Conservation (phyloP, 2,888 invertebrate species). For the Oscheius onirici region DNA sequence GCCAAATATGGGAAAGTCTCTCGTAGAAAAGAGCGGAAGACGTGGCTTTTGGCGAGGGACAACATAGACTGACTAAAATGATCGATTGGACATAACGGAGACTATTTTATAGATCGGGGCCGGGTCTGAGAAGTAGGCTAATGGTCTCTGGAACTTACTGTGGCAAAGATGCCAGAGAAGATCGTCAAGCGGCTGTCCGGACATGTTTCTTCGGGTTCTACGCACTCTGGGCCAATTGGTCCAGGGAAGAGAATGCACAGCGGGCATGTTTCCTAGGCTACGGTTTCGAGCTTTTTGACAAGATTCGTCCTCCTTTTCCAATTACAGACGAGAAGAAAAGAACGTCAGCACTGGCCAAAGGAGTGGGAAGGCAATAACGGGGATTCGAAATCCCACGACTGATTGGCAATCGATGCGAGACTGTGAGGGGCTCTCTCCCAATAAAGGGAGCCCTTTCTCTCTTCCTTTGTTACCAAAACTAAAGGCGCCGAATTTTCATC, state of each 20-base stretch:
- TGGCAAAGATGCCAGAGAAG: not conserved
- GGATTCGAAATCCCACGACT: not conserved
- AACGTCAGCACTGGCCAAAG: not conserved
- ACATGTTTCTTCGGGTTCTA: not conserved
- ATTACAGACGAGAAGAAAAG: not conserved
- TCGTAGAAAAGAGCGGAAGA: conserved; percentile 15
- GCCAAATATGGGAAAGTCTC: not conserved
- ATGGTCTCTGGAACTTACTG: not conserved
- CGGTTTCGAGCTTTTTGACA: not conserved
- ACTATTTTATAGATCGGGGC: not conserved
- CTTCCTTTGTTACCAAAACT: too few relatives aligned
- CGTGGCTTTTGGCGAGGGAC: conserved; percentile 19
- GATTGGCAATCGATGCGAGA: conserved; percentile 11
- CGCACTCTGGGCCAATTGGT: not conserved
- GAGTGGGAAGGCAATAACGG: conserved; percentile 25
- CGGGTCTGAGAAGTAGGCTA: conserved; percentile 8
- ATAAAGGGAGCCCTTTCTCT: not conserved
- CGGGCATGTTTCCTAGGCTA: not conserved
- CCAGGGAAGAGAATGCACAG: conserved; percentile 3
- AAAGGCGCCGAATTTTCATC: too few relatives aligned
- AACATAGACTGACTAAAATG: conserved; percentile 28
- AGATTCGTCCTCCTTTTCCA: not conserved
- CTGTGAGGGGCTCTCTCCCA: conserved; percentile 8
- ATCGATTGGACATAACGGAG: conserved; percentile 4
- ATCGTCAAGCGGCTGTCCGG: not conserved